Evolutionary conservation across 2,113 vertebrate genomes (phyloP), one percentile per base, ranked within the genome.

Genomic region (Clarias macrocephalus): DNA sequence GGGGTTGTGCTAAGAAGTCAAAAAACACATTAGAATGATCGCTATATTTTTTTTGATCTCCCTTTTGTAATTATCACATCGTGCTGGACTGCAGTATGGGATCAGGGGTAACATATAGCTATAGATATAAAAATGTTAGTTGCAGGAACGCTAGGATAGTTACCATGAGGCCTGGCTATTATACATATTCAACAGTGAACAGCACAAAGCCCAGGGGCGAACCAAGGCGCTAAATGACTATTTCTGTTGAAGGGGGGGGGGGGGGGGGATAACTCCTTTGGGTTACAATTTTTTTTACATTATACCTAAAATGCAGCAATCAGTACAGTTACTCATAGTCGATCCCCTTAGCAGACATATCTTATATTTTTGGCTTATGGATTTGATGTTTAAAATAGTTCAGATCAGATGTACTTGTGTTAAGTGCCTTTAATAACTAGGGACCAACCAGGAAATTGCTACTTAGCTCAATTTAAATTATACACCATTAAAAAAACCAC

Each of bases 11-110:
- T n/a, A 82, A 54, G 77, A n/a, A 54, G 63, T 33, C 11, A 12
- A 83, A 59, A 30, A 68, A 85, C 30, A 30, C 9, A 54, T 80
- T 75, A 80, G 86, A 89, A 87, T 63, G 90, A 91, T 87, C 72
- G 42, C 54, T 52, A 54, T 15, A 83, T 88, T 90, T 75, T 90
- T 75, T 86, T 87, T 85, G 80, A 84, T 62, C 72, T 56, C 77
- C 56, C 82, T 76, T 56, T 28, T 84, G 66, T 88, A 82, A 92
- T 92, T 93, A 91, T 79, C 79, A 87, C 83, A 7, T 88, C 60
- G 57, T 54, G 21, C 73, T 63, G 52, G 52, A 87, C 42, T 30
- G 65, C 80, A 88, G 79, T 52, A 63, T 37, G 37, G 33, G 84
- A 70, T 89, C 86, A 85, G 73, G 87, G 73, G 83, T 57, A 87